These are phyloP conservation scores for Drosophila athabasca DNA, from an alignment of 1,140 invertebrate species.

Conservation along the genomic window DNA sequence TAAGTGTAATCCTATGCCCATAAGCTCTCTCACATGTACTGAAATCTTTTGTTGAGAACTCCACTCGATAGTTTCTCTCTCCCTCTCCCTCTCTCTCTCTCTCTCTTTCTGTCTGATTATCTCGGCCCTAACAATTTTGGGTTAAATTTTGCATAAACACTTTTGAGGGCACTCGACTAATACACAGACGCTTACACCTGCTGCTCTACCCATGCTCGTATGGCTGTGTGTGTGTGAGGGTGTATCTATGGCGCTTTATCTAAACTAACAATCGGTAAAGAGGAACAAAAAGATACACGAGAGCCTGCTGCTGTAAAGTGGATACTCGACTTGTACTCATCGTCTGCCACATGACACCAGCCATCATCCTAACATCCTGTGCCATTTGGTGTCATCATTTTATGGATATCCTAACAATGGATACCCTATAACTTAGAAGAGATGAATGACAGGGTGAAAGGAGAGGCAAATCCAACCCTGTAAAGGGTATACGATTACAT, in stretches of 20 bases:
- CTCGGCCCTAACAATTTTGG: slow-evolving; percentile 19
- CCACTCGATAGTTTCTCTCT: slow-evolving; percentile 7
- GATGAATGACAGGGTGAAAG: too few relatives aligned
- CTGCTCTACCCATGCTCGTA: not conserved
- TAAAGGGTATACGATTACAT: too few relatives aligned
- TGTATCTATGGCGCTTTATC: slow-evolving; percentile 8
- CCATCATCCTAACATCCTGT: not conserved
- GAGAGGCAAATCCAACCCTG: too few relatives aligned
- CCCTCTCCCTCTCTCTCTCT: too few relatives aligned
- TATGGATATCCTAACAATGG: not conserved
- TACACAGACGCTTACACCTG: slow-evolving; percentile 10
- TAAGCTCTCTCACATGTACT: slow-evolving; percentile 1
- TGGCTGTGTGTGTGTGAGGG: slow-evolving; percentile 4
- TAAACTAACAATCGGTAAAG: slow-evolving; percentile 38
- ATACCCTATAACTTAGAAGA: too few relatives aligned
- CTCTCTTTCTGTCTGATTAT: not conserved
- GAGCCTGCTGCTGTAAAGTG: slow-evolving; percentile 13
- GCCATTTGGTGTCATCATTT: slow-evolving; percentile 13
- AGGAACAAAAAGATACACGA: slow-evolving; percentile 15
- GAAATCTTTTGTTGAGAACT: slow-evolving; percentile 2
- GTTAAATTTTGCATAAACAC: slow-evolving; percentile 37
- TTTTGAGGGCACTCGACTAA: slow-evolving; percentile 18
- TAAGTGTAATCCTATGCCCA: too few relatives aligned
- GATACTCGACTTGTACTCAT: slow-evolving; percentile 15
- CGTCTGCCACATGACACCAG: too few relatives aligned